phyloP scores from a whole-genome alignment of 2,797 vertebrate genomes.

The Pangasius macronema region DNA sequence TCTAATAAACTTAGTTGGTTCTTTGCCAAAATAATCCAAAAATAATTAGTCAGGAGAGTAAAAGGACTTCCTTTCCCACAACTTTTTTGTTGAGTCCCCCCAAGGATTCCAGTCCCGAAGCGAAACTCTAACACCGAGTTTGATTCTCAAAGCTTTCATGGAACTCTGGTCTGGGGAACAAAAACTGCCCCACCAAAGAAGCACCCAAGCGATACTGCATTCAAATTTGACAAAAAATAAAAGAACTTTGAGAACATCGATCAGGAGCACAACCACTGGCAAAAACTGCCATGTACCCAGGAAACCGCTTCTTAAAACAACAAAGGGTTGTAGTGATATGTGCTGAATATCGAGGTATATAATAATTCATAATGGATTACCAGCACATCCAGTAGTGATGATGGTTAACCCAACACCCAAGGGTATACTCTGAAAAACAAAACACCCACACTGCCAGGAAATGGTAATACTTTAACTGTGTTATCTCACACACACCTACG shows the following conservation, averaged over 20 bases:
- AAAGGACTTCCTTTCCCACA: too few species aligned
- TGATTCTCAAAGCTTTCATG: background rate
- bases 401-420: background rate
- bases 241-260: background rate
- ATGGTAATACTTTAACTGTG: background rate
- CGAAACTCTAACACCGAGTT: background rate
- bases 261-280: background rate
- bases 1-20: too few species aligned
- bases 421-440: too few species aligned
- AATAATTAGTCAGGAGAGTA: too few species aligned
- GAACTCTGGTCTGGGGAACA: background rate
- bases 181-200: background rate
- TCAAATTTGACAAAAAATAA: background rate
- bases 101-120: too few species aligned
- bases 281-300: background rate
- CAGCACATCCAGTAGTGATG: background rate
- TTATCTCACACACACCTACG: background rate
- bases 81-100: too few species aligned
- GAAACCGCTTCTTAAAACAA: background rate
- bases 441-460: background rate
- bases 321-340: background rate
- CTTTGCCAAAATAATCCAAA: too few species aligned
- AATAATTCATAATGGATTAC: background rate
- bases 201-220: background rate
- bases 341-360: background rate